Percentiles rank a stretch among this genome's conserved stretches.
Evolutionary conservation across 2,888 invertebrate genomes (phyloP).

Genomic region (Iphiclides podalirius): DNA sequence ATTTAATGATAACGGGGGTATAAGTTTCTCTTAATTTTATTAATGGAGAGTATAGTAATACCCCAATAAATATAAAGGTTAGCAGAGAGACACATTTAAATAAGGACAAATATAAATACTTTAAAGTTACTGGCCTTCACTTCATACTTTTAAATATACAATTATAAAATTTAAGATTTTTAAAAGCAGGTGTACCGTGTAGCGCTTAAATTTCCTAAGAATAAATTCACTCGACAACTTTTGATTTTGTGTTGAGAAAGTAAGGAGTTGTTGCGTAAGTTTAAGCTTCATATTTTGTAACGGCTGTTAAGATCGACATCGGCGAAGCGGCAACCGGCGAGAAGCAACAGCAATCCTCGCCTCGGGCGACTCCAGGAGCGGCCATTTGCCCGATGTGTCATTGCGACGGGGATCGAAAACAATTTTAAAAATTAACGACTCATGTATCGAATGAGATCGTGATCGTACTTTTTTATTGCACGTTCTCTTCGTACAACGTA

Average conservation of each 20-base stretch:
- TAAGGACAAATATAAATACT: no score
- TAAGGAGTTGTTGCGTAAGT: constrained; percentile 35
- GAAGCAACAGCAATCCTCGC: constrained; percentile 36
- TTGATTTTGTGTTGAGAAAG: constrained; percentile 14
- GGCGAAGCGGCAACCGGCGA: constrained; percentile 23
- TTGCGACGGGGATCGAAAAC: background rate
- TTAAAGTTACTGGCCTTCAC: no score
- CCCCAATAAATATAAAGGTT: no score
- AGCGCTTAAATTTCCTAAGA: constrained; percentile 27
- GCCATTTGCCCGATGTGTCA: constrained; percentile 2
- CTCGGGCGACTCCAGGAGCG: constrained; percentile 32
- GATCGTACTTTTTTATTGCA: background rate
- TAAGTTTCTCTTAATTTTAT: no score
- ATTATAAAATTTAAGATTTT: no score
- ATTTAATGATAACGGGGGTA: no score
- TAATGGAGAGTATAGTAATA: no score
- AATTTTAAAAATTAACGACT: constrained; percentile 13
- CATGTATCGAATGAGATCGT: constrained; percentile 1
- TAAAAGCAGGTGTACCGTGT: no score
- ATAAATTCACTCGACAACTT: constrained; percentile 50
- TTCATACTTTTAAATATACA: no score
- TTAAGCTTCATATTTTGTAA: constrained; percentile 52
- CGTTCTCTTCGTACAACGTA: background rate
- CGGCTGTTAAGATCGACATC: constrained; percentile 35
- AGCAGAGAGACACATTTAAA: no score